Base-by-base conservation (phyloP, 2,797 vertebrate species). In the Eupleurogrammus muticus region DNA sequence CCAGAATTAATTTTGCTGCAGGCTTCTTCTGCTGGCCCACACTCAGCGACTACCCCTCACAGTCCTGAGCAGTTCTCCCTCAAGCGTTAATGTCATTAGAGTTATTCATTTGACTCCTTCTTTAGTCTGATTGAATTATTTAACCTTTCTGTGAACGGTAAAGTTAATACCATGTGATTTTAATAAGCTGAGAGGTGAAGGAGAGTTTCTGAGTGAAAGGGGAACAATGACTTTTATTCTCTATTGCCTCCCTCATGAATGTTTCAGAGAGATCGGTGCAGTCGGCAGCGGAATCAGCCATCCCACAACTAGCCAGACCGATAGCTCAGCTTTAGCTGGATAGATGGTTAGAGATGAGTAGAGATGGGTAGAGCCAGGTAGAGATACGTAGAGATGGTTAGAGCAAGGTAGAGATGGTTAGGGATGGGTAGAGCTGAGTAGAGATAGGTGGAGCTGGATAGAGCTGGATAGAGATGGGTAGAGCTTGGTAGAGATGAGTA, bases 161-260 rank as follows among this genome's bases (percentile, higher is more conserved):
- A 90, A 91, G 91, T 92, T 94, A 93, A 92, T 93, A 85, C 89
- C 84, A 90, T 92, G 89, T 87, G 93, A 93, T 94, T 94, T 94
- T 93, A 94, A 94, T 93, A 93, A 93, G 92, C 87, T 77, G 80
- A 82, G 87, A 92, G 92, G 90, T 93, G 87, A 90, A 79, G 73
- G 80, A 72, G 80, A 86, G 81, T 83, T 71, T 83, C 72, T 60
- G 76, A 88, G 83, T 77, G 74, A 83, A 44, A 73, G 71, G 69
- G 77, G 83, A 74, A 73, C 87, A 78, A 78, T 90, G 86, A 72
- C 79, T 85, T 90, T 86, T 79, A 82, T 84, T 86, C 85, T 84
- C 84, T 62, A 51, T 78, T 81, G 70, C 81, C 52, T 83, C 63
- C 46, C 87, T 90, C 83, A 87, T 92, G 75, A 91, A 90, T 92